phyloP scores from a whole-genome alignment of 2,113 vertebrate species.

The Pollachius pollachius region DNA sequence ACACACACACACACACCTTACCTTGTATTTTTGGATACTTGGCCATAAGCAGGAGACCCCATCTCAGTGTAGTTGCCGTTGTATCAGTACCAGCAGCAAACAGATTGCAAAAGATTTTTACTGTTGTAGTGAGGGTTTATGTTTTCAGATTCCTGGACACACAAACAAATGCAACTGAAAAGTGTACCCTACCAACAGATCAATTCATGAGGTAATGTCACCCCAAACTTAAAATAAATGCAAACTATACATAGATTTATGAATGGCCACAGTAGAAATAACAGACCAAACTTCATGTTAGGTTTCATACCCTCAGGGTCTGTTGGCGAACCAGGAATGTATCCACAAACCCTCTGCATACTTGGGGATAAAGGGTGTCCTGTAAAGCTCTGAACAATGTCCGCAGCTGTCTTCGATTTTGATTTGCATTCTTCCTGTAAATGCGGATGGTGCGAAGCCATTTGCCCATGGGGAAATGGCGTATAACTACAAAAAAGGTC shows the following conservation, averaged over 20 bases:
- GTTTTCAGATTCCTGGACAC: slow-evolving; percentile 27
- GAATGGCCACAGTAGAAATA: too few relatives aligned
- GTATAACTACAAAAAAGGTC: slow-evolving; percentile 38
- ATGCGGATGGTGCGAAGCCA: slow-evolving; percentile 25
- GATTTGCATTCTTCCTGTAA: slow-evolving; percentile 10
- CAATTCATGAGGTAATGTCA: too few relatives aligned
- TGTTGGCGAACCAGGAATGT: slow-evolving; percentile 39
- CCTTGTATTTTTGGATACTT: slow-evolving; percentile 72
- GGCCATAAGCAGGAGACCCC: slow-evolving; percentile 64
- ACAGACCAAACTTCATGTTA: too few relatives aligned
- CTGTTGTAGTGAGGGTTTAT: slow-evolving; percentile 38
- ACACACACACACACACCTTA: slow-evolving; percentile 22
- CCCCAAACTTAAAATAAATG: too few relatives aligned
- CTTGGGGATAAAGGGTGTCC: slow-evolving; percentile 43
- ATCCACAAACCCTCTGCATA: slow-evolving; percentile 53
- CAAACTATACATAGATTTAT: too few relatives aligned
- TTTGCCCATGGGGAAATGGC: slow-evolving; percentile 37
- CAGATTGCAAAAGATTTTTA: slow-evolving; percentile 58
- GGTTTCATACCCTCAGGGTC: slow-evolving; percentile 36
- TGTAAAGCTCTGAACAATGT: slow-evolving; percentile 23
- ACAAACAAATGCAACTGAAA: too few relatives aligned
- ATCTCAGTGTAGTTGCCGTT: slow-evolving; percentile 54
- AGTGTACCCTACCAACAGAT: too few relatives aligned
- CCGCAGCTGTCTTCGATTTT: accelerated
- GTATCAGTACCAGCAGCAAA: slow-evolving; percentile 71